Evolutionary conservation across 1,140 invertebrate species (phyloP).

Genomic region (Paralvinella palmiformis): DNA sequence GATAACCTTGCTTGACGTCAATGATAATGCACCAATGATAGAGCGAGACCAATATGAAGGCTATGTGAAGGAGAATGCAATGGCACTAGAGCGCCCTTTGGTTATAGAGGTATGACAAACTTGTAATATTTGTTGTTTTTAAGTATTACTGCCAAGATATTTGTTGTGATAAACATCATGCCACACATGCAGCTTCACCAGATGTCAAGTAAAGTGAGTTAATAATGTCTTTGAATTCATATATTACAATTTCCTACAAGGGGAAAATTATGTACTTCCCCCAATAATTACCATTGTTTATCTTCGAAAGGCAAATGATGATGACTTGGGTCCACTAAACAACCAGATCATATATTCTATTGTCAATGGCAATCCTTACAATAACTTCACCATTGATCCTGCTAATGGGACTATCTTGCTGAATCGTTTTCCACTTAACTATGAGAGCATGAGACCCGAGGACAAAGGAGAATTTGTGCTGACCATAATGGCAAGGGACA

Average conservation of each 20-base stretch:
- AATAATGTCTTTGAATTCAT: too few species aligned
- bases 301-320: constrained; percentile 34
- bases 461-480: constrained; percentile 62
- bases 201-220: too few species aligned
- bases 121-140: neutral
- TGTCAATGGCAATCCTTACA: constrained; percentile 61
- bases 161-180: too few species aligned
- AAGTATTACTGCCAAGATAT: too few species aligned
- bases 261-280: too few species aligned
- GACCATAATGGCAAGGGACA: constrained; percentile 71
- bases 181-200: too few species aligned
- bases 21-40: constrained; percentile 31
- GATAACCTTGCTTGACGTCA: constrained; percentile 23
- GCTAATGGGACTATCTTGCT: constrained; percentile 66
- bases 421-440: constrained; percentile 66
- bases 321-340: constrained; percentile 65
- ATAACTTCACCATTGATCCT: constrained; percentile 77
- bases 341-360: constrained; percentile 78
- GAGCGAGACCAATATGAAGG: constrained; percentile 73
- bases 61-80: constrained; percentile 72
- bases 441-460: constrained; percentile 58
- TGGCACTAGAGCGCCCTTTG: constrained; percentile 69
- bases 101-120: constrained; percentile 65
- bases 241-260: too few species aligned
- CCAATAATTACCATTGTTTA: neutral